Evolutionary conservation across 2,797 vertebrate genomes (phyloP), one percentile per base, ranked within the genome.

Genomic region (Oryzias dopingdopingensis): DNA sequence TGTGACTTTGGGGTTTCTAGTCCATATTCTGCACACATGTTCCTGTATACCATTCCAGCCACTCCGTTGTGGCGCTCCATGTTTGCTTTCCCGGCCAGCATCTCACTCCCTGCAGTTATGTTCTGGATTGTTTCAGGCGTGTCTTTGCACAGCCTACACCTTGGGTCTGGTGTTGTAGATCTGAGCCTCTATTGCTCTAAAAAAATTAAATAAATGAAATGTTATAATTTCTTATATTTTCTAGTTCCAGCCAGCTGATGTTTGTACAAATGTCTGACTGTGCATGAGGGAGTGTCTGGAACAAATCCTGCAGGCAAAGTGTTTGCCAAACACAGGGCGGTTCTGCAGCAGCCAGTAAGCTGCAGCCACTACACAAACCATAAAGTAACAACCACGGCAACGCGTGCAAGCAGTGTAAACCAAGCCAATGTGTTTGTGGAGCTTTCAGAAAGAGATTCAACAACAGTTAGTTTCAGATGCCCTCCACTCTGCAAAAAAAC

Each of bases 251-350:
- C 17, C 66, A 67, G 54, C 53, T 42, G n/a, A 46, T 76, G 65
- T 78, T 73, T 63, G 40, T 70, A 43, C 62, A 58, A 54, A 65
- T 4, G 29, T 37, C 49, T 42, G 67, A 67, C 7, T 42, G 1
- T 45, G 56, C 24, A 64, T 65, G 40, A 49, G 62, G 84, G 74
- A 74, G 79, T 80, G 80, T 29, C 76, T 75, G 73, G 44, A 79
- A 64, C 43, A 50, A 71, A 53, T 60, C 58, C 72, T 59, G 65
- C 58, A 58, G 59, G 32, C 46, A 53, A 23, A 0, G 29, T 67
- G 78, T 71, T 80, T 79, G 72, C 83, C 81, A 86, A 72, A 83
- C 65, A 71, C 53, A 45, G 75, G 85, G 85, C 32, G 77, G 75
- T 66, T 84, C 75, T 52, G 44, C 32, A 67, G 12, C 57, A 67